Evolutionary conservation across 2,797 vertebrate genomes (phyloP).

Genomic region (Protosalanx chinensis): DNA sequence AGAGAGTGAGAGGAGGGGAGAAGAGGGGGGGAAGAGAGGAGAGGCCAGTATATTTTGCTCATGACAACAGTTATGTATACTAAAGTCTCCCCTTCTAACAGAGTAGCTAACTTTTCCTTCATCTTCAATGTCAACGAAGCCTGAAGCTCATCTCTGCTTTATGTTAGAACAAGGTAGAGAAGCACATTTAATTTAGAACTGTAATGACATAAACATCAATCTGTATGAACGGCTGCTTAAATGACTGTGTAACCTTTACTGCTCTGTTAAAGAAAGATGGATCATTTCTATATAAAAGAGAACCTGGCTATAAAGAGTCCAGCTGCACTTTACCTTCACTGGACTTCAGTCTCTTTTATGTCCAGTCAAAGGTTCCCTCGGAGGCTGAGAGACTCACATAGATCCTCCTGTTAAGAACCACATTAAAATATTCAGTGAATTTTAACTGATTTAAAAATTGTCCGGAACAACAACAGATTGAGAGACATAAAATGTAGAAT

Average conservation of each 20-base stretch:
- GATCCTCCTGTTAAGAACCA: constrained; percentile 39
- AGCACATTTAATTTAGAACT: constrained; percentile 64
- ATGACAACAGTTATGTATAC: neutral
- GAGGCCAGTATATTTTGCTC: neutral
- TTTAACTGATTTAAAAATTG: constrained; percentile 66
- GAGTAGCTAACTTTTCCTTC: constrained; percentile 38
- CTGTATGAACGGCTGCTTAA: constrained; percentile 77
- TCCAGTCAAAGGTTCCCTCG: constrained; percentile 51
- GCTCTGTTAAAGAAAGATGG: constrained; percentile 72
- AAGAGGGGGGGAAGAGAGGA: no score
- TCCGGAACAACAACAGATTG: constrained; percentile 72
- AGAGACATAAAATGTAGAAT: constrained; percentile 69
- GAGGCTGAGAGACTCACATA: constrained; percentile 49
- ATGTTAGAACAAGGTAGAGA: constrained; percentile 47
- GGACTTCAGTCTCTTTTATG: constrained; percentile 52
- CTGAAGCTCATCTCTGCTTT: constrained; percentile 63
- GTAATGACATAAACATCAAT: constrained; percentile 79
- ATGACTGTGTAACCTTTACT: constrained; percentile 79
- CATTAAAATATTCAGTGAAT: constrained; percentile 55
- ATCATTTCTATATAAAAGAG: constrained; percentile 65
- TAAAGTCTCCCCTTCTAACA: constrained; percentile 9
- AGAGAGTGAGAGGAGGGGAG: neutral
- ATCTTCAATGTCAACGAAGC: constrained; percentile 62
- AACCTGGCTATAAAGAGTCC: constrained; percentile 59
- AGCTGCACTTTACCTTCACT: constrained; percentile 56